Conservation (phyloP, 2,888 invertebrate genomes). For the Trachelus tabidus region DNA sequence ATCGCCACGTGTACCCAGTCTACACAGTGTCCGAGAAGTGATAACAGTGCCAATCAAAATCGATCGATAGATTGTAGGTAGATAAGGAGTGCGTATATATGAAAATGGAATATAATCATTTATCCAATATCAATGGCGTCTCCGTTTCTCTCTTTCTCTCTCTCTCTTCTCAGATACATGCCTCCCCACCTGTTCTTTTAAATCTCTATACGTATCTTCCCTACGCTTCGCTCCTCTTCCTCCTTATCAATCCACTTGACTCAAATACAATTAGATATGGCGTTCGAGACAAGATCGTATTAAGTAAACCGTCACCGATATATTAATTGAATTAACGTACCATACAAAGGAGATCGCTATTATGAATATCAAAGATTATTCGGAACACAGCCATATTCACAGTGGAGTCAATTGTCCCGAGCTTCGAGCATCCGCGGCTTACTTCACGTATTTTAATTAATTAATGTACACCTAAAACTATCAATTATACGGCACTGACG, state of each 20-base stretch:
- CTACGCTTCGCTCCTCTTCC: not conserved
- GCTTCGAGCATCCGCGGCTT: not conserved
- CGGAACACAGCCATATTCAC: not conserved
- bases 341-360: not conserved
- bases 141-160: not conserved
- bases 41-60: not conserved
- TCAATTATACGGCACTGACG: slow-evolving; percentile 5
- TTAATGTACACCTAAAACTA: not conserved
- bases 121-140: not conserved
- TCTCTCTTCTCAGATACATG: not conserved
- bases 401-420: not conserved
- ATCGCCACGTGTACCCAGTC: not conserved
- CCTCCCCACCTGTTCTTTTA: not conserved
- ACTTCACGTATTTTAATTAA: not conserved
- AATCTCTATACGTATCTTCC: not conserved
- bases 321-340: not conserved
- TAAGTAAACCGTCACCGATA: not conserved
- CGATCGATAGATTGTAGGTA: not conserved
- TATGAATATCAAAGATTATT: not conserved
- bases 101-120: not conserved
- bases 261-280: not conserved
- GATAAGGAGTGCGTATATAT: not conserved
- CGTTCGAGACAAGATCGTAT: not conserved
- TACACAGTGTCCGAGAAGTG: not conserved
- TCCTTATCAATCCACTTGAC: not conserved